Base-by-base conservation (phyloP, 1,140 invertebrate species). In the Adelges cooleyi region DNA sequence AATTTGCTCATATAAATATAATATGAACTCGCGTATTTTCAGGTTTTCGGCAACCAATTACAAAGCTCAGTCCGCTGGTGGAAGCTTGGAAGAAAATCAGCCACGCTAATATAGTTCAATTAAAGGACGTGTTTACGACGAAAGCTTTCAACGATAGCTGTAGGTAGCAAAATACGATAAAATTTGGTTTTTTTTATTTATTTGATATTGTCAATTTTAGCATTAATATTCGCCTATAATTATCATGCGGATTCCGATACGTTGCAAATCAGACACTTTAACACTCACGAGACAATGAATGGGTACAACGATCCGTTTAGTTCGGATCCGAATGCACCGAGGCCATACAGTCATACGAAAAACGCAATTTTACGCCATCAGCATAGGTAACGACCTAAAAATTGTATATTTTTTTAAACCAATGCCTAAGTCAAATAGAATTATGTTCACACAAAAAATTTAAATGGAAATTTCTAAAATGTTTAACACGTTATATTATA, bases 61-160 rank as follows among this genome's bases (percentile, higher is more conserved):
- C 86, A 27, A 92, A 94, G 73, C 90, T 86, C 73, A 87, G 91
- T 77, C 79, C 86, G 9, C 74, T 90, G 53, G 86, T 93, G 38
- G 92, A 96, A 68, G 82, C 87, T 78, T 98, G 95, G 94, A 94
- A 94, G 73, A 88, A 91, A 75, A 77, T 97, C 20, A 84, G 86
- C 69, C 93, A 96, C 78, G 88, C 92, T 69, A 96, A 96, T 80
- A 82, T 97, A 67, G 90, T 96, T 44, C 84, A 89, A 69, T 78
- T 97, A 40, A 82, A 89, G 73, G 92, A 96, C 76, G 89, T 92
- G 62, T 97, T 98, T 76, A 92, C 91, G 11, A 96, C 94, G 36
- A 95, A 95, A 78, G 86, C 87, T 38, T 97, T 97, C 78, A 88
- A 89, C 71, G 95, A 97, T 81, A 87, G 90, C 79, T 96, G 90